Evolutionary conservation across 2,888 invertebrate genomes (phyloP).

Genomic region (Tupiocoris notatus): DNA sequence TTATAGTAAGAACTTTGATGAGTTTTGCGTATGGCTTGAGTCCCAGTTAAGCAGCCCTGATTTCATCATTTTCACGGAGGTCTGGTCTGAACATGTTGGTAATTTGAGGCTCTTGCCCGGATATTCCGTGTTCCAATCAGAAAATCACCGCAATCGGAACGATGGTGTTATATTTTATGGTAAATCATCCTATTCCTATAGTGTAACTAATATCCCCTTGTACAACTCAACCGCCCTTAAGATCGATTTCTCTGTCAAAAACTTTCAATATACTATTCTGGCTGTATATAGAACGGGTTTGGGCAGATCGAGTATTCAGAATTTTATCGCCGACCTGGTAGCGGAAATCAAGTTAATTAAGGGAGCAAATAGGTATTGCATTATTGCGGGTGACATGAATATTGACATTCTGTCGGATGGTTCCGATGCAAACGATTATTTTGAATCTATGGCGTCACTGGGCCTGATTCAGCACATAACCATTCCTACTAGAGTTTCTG

Average conservation of each 20-base stretch:
- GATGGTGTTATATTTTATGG: conserved; percentile 1
- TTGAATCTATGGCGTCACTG: not conserved
- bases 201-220: not conserved
- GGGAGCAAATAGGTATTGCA: not conserved
- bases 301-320: not conserved
- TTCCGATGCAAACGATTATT: not conserved
- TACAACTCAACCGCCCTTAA: not conserved
- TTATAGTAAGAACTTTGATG: too few relatives aligned
- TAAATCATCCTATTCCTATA: not conserved
- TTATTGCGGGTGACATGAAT: not conserved
- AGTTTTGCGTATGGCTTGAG: not conserved
- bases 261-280: not conserved
- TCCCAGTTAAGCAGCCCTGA: not conserved
- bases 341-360: not conserved
- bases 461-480: not conserved
- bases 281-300: not conserved
- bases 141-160: not conserved
- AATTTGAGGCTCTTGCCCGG: not conserved
- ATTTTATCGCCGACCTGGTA: not conserved
- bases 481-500: not conserved
- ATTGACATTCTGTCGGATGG: not conserved
- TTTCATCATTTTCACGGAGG: not conserved
- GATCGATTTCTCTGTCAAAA: not conserved
- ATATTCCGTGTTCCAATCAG: conserved; percentile 1
- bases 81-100: not conserved